Base-by-base conservation (phyloP, 1,140 invertebrate genomes). In the Drosophila suzukii region DNA sequence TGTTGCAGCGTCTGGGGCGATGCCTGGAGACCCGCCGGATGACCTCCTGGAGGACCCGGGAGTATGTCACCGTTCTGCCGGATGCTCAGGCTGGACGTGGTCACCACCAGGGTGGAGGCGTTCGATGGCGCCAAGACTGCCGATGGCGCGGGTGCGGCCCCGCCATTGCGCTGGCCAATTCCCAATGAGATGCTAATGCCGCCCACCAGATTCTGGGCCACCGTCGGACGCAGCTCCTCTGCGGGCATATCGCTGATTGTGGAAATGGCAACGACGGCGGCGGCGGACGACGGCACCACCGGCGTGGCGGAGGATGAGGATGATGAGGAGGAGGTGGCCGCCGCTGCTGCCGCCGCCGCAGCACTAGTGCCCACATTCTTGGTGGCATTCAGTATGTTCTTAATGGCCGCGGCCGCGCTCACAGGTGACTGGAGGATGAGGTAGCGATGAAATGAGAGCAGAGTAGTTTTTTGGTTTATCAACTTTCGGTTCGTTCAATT, bases 381-480 rank as follows among this genome's bases (percentile, higher is more conserved):
- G 17, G 90, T 91, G 66, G 90, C 90, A 78, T 91, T 91, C 57
- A 91, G 78, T 62, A 91, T 91, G 56, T 77, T 91, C 72, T 91
- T 91, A 50, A 91, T 91, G 44, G 90, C 90, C 43, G 90, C 90
- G 56, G 90, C 90, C 53, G 90, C 90, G 57, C 90, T 91, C 47
- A 91, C 90, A 49, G 90, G 83, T 70, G 90, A 91, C 90, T 91
- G 73, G 49, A 58, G 47, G 58, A 59, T 75, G 63, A 57, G 49
- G 73, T 59, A 66, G 72, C 47, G 66, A 78, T 88, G 75, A 76
- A 75, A 82, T 82, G 80, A 82, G 50, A 59, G 57, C 60, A 60
- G 62, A 74, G 47, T 62, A 34, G 63, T 54, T 62, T 75, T 74
- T 78, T 43, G 62, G 53, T 57, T 63, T 77, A 65, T 53, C 51